These are phyloP conservation scores for Nephrotoma appendiculata DNA, from an alignment of 2,888 invertebrate species.

Conservation along the genomic window DNA sequence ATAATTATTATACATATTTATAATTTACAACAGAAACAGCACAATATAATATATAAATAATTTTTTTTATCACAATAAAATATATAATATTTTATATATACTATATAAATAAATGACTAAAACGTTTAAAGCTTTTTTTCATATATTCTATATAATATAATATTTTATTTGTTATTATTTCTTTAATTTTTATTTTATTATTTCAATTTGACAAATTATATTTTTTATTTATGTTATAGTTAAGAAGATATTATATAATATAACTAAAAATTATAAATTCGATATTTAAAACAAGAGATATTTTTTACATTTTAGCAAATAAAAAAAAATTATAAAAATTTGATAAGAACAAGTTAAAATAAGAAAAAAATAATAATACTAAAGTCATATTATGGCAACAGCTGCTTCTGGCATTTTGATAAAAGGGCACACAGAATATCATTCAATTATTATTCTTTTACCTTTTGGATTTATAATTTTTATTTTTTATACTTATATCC, in stretches of 20 bases:
- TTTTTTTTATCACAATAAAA: neutral
- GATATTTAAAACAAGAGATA: neutral
- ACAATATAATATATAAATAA: neutral
- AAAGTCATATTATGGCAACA: neutral
- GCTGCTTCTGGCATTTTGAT: constrained; percentile 2
- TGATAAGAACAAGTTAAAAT: neutral
- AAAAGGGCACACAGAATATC: neutral
- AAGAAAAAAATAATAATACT: neutral
- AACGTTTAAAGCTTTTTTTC: neutral
- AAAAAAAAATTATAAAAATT: neutral
- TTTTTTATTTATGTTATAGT: neutral
- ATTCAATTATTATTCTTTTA: neutral
- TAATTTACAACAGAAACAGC: neutral
- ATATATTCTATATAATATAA: neutral
- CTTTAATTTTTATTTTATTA: neutral
- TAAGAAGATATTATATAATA: neutral
- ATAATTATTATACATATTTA: neutral
- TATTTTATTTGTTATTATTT: neutral
- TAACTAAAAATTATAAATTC: neutral
- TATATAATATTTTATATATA: neutral
- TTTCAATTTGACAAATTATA: neutral
- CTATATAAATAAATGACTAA: neutral
- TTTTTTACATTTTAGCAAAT: neutral
- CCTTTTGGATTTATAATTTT: neutral
- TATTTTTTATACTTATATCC: no score